A percentile compares a stretch with the other conserved stretches of the same genome.
phyloP scores from a whole-genome alignment of 53 echinoderm and acorn worm genomes.

The Echinarachnius parma region DNA sequence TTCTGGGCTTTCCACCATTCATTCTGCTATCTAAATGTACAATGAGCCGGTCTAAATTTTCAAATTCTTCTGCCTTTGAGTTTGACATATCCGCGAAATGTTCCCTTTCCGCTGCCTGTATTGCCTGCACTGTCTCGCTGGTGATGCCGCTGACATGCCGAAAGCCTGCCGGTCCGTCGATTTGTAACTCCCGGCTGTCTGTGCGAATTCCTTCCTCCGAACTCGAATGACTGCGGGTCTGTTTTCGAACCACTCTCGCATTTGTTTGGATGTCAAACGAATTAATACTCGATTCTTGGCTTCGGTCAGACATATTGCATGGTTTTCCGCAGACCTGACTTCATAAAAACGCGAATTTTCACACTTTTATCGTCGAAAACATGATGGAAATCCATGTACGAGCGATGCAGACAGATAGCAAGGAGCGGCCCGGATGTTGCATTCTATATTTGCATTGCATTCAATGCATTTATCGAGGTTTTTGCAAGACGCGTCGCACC shows the following conservation, averaged over 20 bases:
- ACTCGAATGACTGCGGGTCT: constrained; percentile 43
- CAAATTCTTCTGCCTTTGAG: constrained; percentile 53
- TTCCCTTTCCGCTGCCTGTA: constrained; percentile 82
- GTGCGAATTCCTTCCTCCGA: constrained; percentile 42
- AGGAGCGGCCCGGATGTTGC: too few species aligned
- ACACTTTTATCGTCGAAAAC: too few species aligned
- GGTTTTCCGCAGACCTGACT: too few species aligned
- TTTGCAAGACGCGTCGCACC: too few species aligned
- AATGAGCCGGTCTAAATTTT: constrained; percentile 44
- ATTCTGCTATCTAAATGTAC: constrained; percentile 45
- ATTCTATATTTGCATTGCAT: too few species aligned
- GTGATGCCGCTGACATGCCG: constrained; percentile 79
- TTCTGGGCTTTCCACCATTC: constrained; percentile 60
- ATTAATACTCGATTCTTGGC: constrained; percentile 34
- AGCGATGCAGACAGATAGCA: too few species aligned
- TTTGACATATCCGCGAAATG: constrained; percentile 80
- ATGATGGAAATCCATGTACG: too few species aligned
- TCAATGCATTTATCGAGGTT: too few species aligned
- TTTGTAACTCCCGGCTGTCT: constrained; percentile 62
- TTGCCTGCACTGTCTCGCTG: constrained; percentile 78
- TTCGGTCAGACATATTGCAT: constrained; percentile 45
- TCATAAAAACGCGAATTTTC: too few species aligned
- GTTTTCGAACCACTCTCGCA: constrained; percentile 17
- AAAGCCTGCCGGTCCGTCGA: constrained; percentile 73
- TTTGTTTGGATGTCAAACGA: constrained; percentile 11